A percentile compares a stretch with the other conserved stretches of the same genome.
These are phyloP conservation scores for Leguminivora glycinivorella DNA, from an alignment of 1,140 invertebrate species.

Conservation along the genomic window DNA sequence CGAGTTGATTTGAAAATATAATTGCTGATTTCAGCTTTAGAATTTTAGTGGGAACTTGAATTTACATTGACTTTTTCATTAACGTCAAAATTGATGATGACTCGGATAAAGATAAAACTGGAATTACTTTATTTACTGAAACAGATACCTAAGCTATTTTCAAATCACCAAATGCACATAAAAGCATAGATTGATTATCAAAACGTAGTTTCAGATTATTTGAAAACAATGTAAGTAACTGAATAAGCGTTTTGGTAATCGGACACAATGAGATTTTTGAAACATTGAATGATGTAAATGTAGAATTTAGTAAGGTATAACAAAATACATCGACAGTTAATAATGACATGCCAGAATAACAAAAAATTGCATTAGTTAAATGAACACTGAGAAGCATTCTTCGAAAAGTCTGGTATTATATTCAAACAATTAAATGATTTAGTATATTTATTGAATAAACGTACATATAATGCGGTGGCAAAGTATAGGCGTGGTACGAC, in stretches of 20 bases:
- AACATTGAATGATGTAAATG: conserved; percentile 39
- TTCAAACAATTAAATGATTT: background rate
- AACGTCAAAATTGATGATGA: too few relatives aligned
- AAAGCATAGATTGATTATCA: background rate
- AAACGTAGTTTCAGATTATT: background rate
- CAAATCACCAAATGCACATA: background rate
- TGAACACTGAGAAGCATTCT: conserved; percentile 28
- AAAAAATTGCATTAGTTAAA: conserved; percentile 41
- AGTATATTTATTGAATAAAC: background rate
- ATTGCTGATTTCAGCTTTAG: background rate
- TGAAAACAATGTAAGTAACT: background rate
- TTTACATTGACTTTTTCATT: too few relatives aligned
- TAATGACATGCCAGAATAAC: conserved; percentile 40
- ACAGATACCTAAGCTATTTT: too few relatives aligned
- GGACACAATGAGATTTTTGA: conserved; percentile 30
- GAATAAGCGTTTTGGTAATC: conserved; percentile 34
- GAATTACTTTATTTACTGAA: too few relatives aligned
- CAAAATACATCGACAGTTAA: conserved; percentile 38
- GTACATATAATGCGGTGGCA: background rate
- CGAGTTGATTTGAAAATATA: conserved; percentile 1
- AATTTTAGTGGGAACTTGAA: too few relatives aligned
- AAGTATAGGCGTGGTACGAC: background rate
- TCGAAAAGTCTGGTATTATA: background rate
- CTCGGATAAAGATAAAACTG: too few relatives aligned
- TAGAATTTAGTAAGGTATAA: conserved; percentile 35